phyloP scores from a whole-genome alignment of 1,140 invertebrate genomes.

The Melanaphis sacchari region DNA sequence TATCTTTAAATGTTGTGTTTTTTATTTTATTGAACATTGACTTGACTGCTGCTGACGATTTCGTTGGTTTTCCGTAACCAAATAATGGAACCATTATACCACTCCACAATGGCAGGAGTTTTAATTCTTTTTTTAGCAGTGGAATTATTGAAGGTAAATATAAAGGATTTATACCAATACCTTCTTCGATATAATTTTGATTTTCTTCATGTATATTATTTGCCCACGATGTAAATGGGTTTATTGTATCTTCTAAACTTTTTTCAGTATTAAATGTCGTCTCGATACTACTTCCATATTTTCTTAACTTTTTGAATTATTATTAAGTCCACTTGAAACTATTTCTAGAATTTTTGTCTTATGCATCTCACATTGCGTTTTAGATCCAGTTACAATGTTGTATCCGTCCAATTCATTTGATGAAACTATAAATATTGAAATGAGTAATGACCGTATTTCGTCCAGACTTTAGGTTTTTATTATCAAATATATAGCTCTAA shows the following conservation, averaged over 20 bases:
- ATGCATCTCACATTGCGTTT: conserved; percentile 15
- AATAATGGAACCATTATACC: conserved; percentile 9
- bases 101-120: neutral
- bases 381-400: neutral
- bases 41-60: neutral
- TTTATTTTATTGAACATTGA: neutral
- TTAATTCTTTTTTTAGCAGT: neutral
- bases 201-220: neutral
- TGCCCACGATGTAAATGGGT: neutral
- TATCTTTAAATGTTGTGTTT: neutral
- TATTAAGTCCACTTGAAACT: neutral
- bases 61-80: neutral
- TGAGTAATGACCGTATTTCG: neutral
- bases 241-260: neutral
- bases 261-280: neutral
- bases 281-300: neutral
- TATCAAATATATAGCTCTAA: too few species aligned
- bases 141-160: conserved; percentile 3
- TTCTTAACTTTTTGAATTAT: too few species aligned
- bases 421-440: conserved; percentile 9
- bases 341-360: neutral
- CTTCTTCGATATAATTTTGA: neutral
- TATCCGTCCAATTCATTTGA: neutral
- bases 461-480: neutral
- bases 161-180: neutral